phyloP scores from a whole-genome alignment of 2,113 vertebrate species.

The Mus spicilegus region DNA sequence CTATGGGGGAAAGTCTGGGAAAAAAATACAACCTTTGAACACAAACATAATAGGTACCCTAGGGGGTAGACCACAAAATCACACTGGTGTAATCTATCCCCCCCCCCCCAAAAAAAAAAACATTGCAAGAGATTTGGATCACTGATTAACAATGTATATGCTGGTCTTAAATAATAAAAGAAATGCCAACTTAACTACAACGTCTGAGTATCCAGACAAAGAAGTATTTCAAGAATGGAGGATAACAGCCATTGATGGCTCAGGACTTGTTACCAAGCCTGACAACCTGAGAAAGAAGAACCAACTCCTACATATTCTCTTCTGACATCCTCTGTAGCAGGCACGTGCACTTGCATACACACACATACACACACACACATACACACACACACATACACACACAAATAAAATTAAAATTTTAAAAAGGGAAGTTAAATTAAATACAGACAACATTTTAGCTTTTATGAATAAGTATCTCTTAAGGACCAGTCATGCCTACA shows the following conservation, averaged over 20 bases:
- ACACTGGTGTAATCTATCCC: constrained; percentile 23
- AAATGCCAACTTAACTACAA: neutral
- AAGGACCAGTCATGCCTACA: neutral
- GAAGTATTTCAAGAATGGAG: neutral
- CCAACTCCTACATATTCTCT: neutral
- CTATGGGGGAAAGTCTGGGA: neutral
- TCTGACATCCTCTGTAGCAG: neutral
- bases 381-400: neutral
- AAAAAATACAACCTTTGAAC: neutral
- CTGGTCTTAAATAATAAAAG: neutral
- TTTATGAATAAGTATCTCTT: neutral
- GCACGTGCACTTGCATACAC: no score
- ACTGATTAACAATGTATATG: neutral
- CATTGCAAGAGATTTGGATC: neutral
- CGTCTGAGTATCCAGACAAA: neutral
- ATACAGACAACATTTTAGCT: neutral
- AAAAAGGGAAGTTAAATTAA: neutral
- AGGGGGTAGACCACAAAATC: constrained; percentile 28
- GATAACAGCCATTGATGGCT: neutral
- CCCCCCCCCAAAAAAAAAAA: no score
- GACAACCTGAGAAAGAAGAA: neutral
- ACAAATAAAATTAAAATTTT: neutral
- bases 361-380: neutral
- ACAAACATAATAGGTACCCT: neutral
- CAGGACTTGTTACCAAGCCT: neutral